Conservation (phyloP, 2,888 invertebrate species). For the Drosophila kambysellisi region DNA sequence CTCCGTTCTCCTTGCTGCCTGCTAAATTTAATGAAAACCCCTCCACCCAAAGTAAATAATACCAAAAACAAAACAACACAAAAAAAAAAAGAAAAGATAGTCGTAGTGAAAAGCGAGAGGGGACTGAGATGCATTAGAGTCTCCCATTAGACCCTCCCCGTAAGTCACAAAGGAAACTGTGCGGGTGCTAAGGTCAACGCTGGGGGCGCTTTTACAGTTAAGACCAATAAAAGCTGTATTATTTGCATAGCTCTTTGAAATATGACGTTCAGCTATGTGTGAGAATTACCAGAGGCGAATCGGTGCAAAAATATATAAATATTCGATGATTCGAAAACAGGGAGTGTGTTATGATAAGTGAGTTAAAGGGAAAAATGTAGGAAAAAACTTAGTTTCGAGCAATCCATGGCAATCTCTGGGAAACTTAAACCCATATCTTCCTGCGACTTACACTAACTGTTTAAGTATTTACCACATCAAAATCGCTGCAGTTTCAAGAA, state of each 20-base stretch:
- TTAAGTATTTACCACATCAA: not conserved
- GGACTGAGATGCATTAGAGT: not conserved
- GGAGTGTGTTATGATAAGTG: not conserved
- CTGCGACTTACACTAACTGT: not conserved
- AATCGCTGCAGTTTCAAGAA: not conserved
- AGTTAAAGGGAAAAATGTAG: accelerated
- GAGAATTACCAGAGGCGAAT: constrained; percentile 8
- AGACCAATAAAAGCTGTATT: constrained; percentile 13
- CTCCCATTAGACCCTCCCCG: constrained; percentile 12
- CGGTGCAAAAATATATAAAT: not conserved
- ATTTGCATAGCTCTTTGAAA: constrained; percentile 53
- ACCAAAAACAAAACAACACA: constrained; percentile 24
- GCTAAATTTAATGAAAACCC: constrained; percentile 51
- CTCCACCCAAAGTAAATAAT: constrained; percentile 55
- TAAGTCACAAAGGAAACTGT: constrained; percentile 22
- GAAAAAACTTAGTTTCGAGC: not conserved
- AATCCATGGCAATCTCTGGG: not conserved
- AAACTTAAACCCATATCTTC: not conserved
- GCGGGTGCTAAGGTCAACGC: constrained; percentile 20
- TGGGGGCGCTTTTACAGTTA: constrained; percentile 1
- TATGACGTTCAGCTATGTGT: constrained; percentile 40
- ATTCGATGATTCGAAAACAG: not conserved
- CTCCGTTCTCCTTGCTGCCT: not conserved
- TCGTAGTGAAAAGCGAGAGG: constrained; percentile 21
- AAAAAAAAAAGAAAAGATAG: not conserved